Evolutionary conservation across 1,140 invertebrate species (phyloP), one percentile per base, ranked within the genome.

Genomic region (Heliconius melpomene): DNA sequence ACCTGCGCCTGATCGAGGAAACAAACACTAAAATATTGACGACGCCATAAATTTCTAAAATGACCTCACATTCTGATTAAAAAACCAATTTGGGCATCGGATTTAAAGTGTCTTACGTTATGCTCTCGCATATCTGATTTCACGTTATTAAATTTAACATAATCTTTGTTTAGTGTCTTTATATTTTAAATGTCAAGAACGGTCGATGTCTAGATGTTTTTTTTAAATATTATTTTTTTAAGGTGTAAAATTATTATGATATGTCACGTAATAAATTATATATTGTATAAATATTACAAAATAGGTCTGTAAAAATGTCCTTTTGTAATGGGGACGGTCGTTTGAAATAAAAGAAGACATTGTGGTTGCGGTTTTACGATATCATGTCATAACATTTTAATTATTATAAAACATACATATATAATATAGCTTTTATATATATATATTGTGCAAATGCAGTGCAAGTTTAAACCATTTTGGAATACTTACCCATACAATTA

Each of bases 11-110:
- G 83, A 80, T 84, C 85, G 84, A 89, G 87, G 89, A 92, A 92
- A 93, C 88, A 90, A 89, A 92, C 87, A 89, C 88, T 89, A 87
- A 90, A 79, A 78, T 88, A 89, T 91, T 88, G 87, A 89, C 82
- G 87, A 88, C 74, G 86, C 85, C 78, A 91, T 93, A 93, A 90
- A 91, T 91, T 86, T 88, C 60, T 83, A 80, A 90, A 90, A 93
- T 88, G 84, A 89, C 82, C 88, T 78, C 74, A 80, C 87, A 84
- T 89, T 86, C 83, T 86, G 86, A 91, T 91, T 90, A 90, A 90
- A 89, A 93, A 90, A 87, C 86, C 85, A 88, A 93, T 90, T 93
- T 88, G 74, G 83, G 79, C 82, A 82, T 79, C 78, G 78, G 76
- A 76, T 73, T 90, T 82, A 82, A 84, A 85, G 54, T 85, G 76